A percentile compares a stretch with the other conserved stretches of the same genome.
phyloP scores from a whole-genome alignment of 30 jellyfish, hydroid and myxozoan species.

The Hydra vulgaris region DNA sequence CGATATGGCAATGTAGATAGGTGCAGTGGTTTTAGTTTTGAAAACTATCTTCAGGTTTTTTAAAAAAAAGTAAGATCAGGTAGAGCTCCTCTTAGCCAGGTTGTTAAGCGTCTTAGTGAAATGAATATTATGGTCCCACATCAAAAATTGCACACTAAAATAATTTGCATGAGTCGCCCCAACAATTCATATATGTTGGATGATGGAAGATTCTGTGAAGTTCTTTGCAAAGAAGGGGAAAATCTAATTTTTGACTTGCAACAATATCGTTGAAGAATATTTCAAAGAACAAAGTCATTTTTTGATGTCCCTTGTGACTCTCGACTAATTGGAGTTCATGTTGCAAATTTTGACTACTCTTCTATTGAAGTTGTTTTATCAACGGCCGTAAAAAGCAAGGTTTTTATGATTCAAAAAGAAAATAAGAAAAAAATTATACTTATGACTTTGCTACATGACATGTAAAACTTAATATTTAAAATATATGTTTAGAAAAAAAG shows the following conservation, averaged over 20 bases:
- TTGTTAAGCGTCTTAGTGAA: not conserved
- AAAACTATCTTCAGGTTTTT: not conserved
- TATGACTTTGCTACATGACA: not conserved
- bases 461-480: not conserved
- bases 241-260: not conserved
- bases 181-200: not conserved
- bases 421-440: not conserved
- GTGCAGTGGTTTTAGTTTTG: not conserved
- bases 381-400: not conserved
- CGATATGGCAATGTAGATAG: not conserved
- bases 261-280: not conserved
- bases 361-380: not conserved
- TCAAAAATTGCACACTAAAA: not conserved
- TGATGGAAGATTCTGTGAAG: not conserved
- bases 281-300: not conserved
- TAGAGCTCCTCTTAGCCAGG: not conserved
- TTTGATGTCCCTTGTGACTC: not conserved
- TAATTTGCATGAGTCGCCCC: not conserved
- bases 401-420: not conserved
- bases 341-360: not conserved
- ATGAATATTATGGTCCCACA: not conserved
- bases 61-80: not conserved
- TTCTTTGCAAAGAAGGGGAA: not conserved
- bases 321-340: not conserved
- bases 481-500: not conserved